Conservation (phyloP, 1,140 invertebrate genomes). For the Bactericera cockerelli region DNA sequence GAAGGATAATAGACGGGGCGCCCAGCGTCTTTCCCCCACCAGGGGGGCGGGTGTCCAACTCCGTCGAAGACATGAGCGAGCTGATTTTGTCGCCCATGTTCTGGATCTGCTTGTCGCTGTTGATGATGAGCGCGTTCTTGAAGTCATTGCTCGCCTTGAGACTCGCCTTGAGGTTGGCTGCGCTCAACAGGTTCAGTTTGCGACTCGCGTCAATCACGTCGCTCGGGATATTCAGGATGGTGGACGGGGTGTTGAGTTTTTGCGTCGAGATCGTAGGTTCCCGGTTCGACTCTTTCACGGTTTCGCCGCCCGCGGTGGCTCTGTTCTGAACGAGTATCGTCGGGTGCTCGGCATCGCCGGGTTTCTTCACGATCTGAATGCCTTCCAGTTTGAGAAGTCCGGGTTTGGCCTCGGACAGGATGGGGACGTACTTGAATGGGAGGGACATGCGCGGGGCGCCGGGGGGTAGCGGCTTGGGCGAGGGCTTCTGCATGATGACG, state of each 20-base stretch:
- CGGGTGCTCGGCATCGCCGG: background rate
- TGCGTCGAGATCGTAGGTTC: constrained; percentile 3
- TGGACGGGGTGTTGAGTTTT: background rate
- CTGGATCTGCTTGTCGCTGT: constrained; percentile 1
- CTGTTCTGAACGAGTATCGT: background rate
- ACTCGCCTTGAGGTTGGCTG: background rate
- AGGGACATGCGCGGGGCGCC: constrained; percentile 12
- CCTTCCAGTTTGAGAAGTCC: constrained; percentile 16
- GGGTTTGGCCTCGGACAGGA: constrained; percentile 10
- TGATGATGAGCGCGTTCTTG: constrained; percentile 6
- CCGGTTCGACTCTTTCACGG: background rate
- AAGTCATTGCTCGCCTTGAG: background rate
- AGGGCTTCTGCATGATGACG: background rate
- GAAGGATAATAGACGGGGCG: background rate
- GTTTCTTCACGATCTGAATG: constrained; percentile 11
- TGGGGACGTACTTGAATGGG: constrained; percentile 15
- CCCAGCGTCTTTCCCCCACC: too few relatives aligned
- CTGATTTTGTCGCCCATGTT: constrained; percentile 3
- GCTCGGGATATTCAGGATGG: constrained; percentile 5
- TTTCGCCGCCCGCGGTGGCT: background rate
- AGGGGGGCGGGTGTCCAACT: background rate
- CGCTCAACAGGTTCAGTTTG: background rate
- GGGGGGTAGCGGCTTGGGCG: background rate
- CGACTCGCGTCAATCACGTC: background rate
- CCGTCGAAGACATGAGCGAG: constrained; percentile 3